Conservation (phyloP, 2,888 invertebrate species). For the Ceratothoa steindachneri region DNA sequence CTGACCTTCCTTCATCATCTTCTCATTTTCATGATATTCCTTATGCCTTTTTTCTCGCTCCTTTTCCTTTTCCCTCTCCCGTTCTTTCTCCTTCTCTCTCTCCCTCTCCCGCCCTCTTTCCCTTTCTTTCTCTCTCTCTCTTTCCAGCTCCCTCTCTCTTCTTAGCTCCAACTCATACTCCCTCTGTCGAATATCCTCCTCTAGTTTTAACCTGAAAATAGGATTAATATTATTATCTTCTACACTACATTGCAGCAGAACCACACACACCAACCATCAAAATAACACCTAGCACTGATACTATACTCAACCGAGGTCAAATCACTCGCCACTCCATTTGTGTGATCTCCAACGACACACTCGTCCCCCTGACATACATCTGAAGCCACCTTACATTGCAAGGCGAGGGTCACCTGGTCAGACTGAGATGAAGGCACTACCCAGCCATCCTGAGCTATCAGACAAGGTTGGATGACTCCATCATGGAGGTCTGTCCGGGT, state of each 20-base stretch:
- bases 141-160: slow-evolving; percentile 43
- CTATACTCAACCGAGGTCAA: no score
- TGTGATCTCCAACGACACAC: no score
- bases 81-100: slow-evolving; percentile 32
- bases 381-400: no score
- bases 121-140: slow-evolving; percentile 37
- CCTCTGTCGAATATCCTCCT: slow-evolving; percentile 58
- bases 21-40: slow-evolving; percentile 8
- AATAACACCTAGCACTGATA: no score
- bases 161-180: slow-evolving; percentile 54
- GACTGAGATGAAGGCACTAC: no score
- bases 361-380: no score
- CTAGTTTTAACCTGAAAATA: slow-evolving; percentile 61
- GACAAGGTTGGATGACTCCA: no score
- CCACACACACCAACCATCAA: no score
- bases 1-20: neutral
- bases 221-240: neutral
- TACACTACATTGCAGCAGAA: neutral
- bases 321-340: no score
- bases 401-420: no score
- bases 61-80: slow-evolving; percentile 19
- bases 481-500: no score
- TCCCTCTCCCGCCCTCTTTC: slow-evolving; percentile 42
- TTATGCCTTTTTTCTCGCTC: slow-evolving; percentile 1
- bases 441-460: no score